Evolutionary conservation across 2,888 invertebrate species (phyloP), one percentile per base, ranked within the genome.

Genomic region (Nezara viridula): DNA sequence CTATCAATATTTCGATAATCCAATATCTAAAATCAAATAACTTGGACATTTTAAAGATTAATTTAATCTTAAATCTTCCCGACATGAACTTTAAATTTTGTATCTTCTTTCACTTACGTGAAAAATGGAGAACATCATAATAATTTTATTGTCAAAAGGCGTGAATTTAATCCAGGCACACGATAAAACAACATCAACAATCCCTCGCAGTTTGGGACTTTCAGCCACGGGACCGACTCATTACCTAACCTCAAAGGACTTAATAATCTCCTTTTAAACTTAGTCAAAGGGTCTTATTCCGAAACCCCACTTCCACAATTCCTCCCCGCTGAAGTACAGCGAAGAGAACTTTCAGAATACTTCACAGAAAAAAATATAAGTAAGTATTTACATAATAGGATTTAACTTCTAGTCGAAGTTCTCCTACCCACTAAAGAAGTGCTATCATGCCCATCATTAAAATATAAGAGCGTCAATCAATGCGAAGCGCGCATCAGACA

Each of bases 261-360:
- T 73, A 73, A 73, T 73, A 73, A 73, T 73, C 66, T 73, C 37
- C 37, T 73, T 73, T 21, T 37, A 73, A 73, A 73, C 66, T 73
- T 73, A 19, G 66, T 37, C 66, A 73, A 73, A 73, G 21, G 66
- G 32, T 32, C 32, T 21, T 32, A 37, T 32, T 32, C 66, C 37
- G 66, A 73, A 73, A 73, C 19, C 32, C 19, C 19, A 73, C 37
- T 73, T 60, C 37, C 37, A 73, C 37, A 73, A 73, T 32, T 37
- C 66, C 66, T 73, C 24, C 66, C 9, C n/a, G n/a, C n/a, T 21
- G 9, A 27, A 60, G 32, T 73, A 73, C 37, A 73, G 66, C 27
- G 27, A 60, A 14, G 27, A 32, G 66, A 37, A 32, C 32, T 73
- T 19, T 14, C 32, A 73, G 16, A 73, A 73, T 37, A 37, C 21